Base-by-base conservation (phyloP, 2,888 invertebrate genomes). In the Cheilosia pagana region DNA sequence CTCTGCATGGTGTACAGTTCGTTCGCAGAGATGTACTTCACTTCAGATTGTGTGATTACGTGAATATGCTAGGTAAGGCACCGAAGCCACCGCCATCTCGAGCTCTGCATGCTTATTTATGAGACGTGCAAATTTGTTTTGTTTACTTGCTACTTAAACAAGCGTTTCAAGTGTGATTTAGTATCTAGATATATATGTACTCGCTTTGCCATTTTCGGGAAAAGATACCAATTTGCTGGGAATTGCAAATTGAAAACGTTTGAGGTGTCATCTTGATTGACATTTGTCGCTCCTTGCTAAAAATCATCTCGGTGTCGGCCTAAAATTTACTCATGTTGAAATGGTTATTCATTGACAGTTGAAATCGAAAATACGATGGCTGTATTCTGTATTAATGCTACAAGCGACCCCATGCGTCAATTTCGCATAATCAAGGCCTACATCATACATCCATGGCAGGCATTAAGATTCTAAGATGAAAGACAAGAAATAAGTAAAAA, bases 81-180 rank as follows among this genome's bases (percentile, higher is more conserved):
- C 14, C 59, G 2, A 21, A 70, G 14, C 14, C 21, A 28, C 23
- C 43, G 50, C 50, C 35, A 35, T 53, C 4, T 53, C 4, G 7
- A 50, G 60, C 60, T 57, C 31, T 41, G 50, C 21, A 35, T 71
- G 71, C 48, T 63, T 78, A 50, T 63, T 62, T 78, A 76, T 57
- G 59, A 63, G 57, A 71, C 62, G 63, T 78, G 63, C 72, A 78
- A 78, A 65, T 72, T 72, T 72, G 43, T 78, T 78, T 78, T 50
- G 57, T 65, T 65, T 63, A 72, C 65, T 55, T 41, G 28, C 77
- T 31, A 55, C 28, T 71, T 43, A 72, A 59, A 50, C 50, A 41
- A 71, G 31, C 57, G 39, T 65, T 72, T 78, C 52, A 71, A 72
- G 63, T 59, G 41, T 63, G 55, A 50, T 65, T 63, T 41, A 50